Base-by-base conservation (phyloP, 1,140 invertebrate species). In the Zaprionus vittiger region DNA sequence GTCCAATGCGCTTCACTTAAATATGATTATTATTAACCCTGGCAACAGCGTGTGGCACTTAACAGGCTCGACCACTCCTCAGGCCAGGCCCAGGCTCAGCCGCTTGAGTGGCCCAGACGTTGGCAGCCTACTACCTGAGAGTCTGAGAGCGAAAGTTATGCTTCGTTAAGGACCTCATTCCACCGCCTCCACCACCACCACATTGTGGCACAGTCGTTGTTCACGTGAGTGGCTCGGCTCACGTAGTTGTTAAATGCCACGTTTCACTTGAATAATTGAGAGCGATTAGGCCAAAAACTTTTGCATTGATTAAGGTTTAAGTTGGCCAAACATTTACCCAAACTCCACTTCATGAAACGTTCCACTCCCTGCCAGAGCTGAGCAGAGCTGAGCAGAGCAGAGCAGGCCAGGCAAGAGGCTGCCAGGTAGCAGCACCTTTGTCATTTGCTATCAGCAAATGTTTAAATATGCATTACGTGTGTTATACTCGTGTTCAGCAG, bases 201-300 rank as follows among this genome's bases (percentile, higher is more conserved):
- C 70, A 55, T 70, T 31, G 47, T 54, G 57, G 56, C 26, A 44
- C 47, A 49, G 37, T 37, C 80, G 74, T 54, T 65, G 41, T 15
- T 76, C 28, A 72, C 22, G 69, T 77, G 69, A 77, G 69, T 66
- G 62, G 52, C 81, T 63, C 76, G 54, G 63, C 85, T 89, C 89
- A 91, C 90, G 90, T 91, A 91, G 78, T 90, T 91, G 90, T 91
- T 91, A 90, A 91, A 91, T 85, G 90, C 89, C 89, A 91, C 89
- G 89, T 91, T 91, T 91, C 89, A 86, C 89, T 89, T 89, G 84
- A 91, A 91, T 91, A 91, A 91, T 91, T 91, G 89, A 86, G 82
- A 90, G 81, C 89, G 89, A 91, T 91, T 91, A 91, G 89, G 89
- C 89, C 77, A 83, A 80, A 91, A 91, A 84, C 85, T 91, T 91